Percentiles rank a stretch among this genome's conserved stretches.
Evolutionary conservation across 2,797 vertebrate genomes (phyloP).

Genomic region (Limnodromus scolopaceus): DNA sequence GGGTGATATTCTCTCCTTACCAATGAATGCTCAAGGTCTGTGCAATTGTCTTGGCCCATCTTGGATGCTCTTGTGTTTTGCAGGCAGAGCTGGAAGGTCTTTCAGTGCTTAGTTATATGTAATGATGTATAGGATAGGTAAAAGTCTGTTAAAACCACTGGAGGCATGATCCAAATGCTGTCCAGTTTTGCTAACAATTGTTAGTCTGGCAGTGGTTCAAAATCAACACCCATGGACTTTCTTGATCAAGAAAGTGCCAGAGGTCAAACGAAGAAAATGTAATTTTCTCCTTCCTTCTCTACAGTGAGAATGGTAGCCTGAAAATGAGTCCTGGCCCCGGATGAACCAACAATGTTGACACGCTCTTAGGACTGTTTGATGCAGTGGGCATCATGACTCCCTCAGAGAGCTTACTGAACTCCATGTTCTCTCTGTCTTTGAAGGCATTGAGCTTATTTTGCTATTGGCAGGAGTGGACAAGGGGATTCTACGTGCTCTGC

Average conservation of each 20-base stretch:
- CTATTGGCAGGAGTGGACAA: background rate
- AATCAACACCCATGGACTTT: background rate
- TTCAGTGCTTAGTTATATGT: background rate
- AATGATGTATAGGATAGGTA: background rate
- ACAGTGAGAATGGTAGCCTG: background rate
- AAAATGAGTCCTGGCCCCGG: background rate
- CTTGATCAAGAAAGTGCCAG: background rate
- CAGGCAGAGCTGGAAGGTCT: background rate
- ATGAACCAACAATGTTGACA: background rate
- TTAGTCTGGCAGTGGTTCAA: background rate
- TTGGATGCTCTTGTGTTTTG: background rate
- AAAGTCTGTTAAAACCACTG: background rate
- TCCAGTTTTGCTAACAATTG: background rate
- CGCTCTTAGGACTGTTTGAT: background rate
- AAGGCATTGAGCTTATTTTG: background rate
- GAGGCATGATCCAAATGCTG: background rate
- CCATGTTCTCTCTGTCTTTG: background rate
- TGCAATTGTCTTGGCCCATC: background rate
- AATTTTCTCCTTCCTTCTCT: background rate
- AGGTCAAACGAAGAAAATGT: conserved; percentile 4
- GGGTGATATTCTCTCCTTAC: background rate
- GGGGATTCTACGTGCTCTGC: background rate
- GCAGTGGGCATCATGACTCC: background rate
- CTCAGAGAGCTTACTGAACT: background rate
- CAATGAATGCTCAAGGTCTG: background rate